Evolutionary conservation across 2,888 invertebrate species (phyloP).

Genomic region (Phaonia tiefii): DNA sequence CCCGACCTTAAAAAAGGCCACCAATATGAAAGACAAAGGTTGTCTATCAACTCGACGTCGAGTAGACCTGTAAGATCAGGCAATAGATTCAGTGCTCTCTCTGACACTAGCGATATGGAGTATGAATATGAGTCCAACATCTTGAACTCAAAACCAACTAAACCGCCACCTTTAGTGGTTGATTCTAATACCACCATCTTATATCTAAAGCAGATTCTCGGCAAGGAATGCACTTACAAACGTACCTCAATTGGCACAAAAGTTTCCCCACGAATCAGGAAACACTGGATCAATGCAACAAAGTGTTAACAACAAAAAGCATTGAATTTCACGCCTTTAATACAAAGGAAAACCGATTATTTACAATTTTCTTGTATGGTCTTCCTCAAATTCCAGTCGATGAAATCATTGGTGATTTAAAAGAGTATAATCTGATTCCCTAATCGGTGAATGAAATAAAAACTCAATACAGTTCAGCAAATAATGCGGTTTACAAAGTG

Average conservation of each 20-base stretch:
- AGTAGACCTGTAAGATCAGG: not conserved
- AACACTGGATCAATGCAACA: not conserved
- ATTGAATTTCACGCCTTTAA: slow-evolving; percentile 45
- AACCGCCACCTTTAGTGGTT: too few species aligned
- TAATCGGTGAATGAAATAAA: slow-evolving; percentile 16
- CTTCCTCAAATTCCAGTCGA: not conserved
- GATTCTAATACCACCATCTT: not conserved
- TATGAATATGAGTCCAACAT: too few species aligned
- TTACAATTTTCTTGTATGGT: not conserved
- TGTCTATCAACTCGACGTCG: not conserved
- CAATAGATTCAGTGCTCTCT: too few species aligned
- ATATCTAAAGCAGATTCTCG: not conserved
- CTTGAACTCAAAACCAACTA: not conserved
- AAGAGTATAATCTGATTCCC: not conserved
- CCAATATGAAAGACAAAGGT: slow-evolving; percentile 5
- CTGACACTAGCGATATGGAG: too few species aligned
- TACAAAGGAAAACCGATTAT: not conserved
- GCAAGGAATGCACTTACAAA: slow-evolving; percentile 56
- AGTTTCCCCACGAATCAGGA: not conserved
- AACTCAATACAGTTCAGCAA: not conserved
- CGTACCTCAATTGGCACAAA: too few species aligned
- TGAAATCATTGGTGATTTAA: too few species aligned
- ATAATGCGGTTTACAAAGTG: too few species aligned
- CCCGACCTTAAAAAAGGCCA: not conserved
- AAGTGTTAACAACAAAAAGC: not conserved